Evolutionary conservation across 2,888 invertebrate species (phyloP).

Genomic region (Agrilus biguttatus): DNA sequence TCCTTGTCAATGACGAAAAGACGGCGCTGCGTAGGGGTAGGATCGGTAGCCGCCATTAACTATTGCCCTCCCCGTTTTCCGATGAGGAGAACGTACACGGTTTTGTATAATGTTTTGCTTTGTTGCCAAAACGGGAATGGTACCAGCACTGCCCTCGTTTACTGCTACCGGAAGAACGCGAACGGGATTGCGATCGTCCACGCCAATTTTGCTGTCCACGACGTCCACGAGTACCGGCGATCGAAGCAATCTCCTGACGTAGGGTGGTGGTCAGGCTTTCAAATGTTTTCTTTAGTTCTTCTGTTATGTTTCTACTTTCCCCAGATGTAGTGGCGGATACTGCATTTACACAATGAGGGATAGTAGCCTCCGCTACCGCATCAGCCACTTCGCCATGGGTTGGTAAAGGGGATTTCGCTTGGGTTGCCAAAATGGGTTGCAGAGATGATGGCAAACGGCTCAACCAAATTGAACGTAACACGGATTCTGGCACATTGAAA

Average conservation of each 20-base stretch:
- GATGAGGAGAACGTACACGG: not conserved
- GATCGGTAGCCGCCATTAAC: no score
- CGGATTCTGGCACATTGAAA: not conserved
- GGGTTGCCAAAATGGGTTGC: conserved; percentile 3
- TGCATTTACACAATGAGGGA: not conserved
- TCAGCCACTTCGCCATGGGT: not conserved
- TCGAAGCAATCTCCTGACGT: conserved; percentile 10
- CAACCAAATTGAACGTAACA: conserved; percentile 3
- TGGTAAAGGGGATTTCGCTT: not conserved
- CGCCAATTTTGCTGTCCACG: conserved; percentile 19
- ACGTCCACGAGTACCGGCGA: conserved; percentile 18
- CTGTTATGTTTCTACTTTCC: not conserved
- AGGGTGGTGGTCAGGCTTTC: not conserved
- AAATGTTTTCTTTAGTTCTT: not conserved
- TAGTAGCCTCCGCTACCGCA: not conserved
- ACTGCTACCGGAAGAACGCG: no score
- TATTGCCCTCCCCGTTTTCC: no score
- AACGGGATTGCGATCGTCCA: conserved; percentile 10
- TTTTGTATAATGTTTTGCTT: not conserved
- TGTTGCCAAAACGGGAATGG: not conserved
- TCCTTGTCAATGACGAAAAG: no score
- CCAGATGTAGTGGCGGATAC: not conserved
- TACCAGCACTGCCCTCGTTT: not conserved
- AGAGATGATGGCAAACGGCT: not conserved
- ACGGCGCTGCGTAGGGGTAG: no score